A percentile compares a stretch with the other conserved stretches of the same genome.
phyloP scores from a whole-genome alignment of 2,797 vertebrate genomes.

The Cephalopachus bancanus region DNA sequence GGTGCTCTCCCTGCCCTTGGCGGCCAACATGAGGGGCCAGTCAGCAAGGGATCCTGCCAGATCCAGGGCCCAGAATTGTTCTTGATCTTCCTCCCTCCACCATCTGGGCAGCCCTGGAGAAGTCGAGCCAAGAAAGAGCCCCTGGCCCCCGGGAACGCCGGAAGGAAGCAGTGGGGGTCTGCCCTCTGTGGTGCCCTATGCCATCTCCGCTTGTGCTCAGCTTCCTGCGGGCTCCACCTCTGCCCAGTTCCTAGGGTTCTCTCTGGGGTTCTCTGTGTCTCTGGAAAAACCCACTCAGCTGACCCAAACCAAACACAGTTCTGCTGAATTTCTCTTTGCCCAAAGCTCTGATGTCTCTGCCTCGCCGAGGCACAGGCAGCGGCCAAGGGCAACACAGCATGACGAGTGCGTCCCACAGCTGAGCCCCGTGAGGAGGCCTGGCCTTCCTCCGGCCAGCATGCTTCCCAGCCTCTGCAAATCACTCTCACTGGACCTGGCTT shows the following conservation, averaged over 20 bases:
- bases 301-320: not conserved
- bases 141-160: fast-evolving
- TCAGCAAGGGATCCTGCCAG: fast-evolving
- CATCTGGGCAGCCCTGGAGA: not conserved
- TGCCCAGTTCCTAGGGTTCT: too few relatives aligned
- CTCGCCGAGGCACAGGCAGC: fast-evolving
- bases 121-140: not conserved
- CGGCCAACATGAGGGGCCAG: not conserved
- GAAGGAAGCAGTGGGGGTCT: too few relatives aligned
- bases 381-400: not conserved
- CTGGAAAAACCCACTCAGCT: not conserved
- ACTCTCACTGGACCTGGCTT: not conserved
- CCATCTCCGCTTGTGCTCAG: fast-evolving
- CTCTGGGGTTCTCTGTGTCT: not conserved
- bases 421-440: fast-evolving
- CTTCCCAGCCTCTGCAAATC: fast-evolving
- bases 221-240: fast-evolving
- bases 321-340: not conserved
- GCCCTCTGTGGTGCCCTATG: fast-evolving
- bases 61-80: fast-evolving
- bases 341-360: not conserved
- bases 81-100: too few relatives aligned
- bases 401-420: fast-evolving
- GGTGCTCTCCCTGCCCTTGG: fast-evolving
- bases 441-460: too few relatives aligned